Evolutionary conservation across 2,797 vertebrate species (phyloP), one percentile per base, ranked within the genome.

Genomic region (Karalla daura): DNA sequence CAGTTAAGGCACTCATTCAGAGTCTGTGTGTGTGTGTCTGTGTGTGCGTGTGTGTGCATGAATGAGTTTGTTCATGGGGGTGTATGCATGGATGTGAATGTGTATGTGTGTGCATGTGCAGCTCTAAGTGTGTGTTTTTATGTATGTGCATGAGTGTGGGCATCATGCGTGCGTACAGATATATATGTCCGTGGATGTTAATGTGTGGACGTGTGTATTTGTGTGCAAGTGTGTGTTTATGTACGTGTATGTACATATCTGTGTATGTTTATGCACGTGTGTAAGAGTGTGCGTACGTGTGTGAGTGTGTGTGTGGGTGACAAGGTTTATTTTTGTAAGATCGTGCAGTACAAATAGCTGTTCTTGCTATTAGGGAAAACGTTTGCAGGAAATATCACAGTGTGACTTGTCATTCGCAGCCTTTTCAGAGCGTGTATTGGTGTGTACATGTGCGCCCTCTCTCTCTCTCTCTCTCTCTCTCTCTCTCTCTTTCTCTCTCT

Each of bases 351-450:
- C 36, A 61, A 66, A 66, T 53, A 70, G 52, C 69, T 53, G 5
- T 8, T 5, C 35, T 64, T 72, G 63, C 60, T 74, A 36, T 45
- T 54, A 33, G 66, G 54, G 27, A 5, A 76, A 41, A 63, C 52
- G 52, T 81, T 72, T 63, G 37, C 71, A 59, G 41, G 44, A 54
- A 79, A 56, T 62, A 70, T 76, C 47, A 79, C 36, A 36, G 50
- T 63, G 68, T 45, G 63, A 64, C 61, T 62, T 60, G 70, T 46
- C 53, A 54, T 68, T 36, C 35, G 50, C 63, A 47, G 70, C 28
- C 27, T 32, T 24, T 37, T 28, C 20, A 1, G 18, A 30, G 47
- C 14, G 45, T 30, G 35, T 33, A 41, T 24, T 27, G 17, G 55
- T 30, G 28, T 33, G 27, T 28, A 46, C 37, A 37, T 17, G 60